A percentile compares a stretch with the other conserved stretches of the same genome.
phyloP scores from a whole-genome alignment of 2,113 vertebrate genomes.

The Ptyas mucosa region DNA sequence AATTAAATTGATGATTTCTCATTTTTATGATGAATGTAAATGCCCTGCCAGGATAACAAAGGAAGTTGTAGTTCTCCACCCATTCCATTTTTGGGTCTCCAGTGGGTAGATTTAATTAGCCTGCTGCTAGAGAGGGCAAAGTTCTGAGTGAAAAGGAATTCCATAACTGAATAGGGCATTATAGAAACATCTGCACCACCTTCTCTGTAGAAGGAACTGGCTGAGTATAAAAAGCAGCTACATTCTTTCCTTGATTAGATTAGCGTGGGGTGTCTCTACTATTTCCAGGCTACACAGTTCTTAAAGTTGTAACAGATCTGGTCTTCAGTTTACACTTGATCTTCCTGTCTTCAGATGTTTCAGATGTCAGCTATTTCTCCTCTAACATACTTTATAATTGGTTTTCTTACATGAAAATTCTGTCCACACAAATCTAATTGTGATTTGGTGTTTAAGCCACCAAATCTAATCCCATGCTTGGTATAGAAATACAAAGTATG shows the following conservation, averaged over 20 bases:
- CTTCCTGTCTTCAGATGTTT: conserved; percentile 37
- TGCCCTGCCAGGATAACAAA: not conserved
- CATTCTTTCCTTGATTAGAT: conserved; percentile 69
- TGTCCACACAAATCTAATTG: no score
- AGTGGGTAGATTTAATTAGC: conserved; percentile 34
- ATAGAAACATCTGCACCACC: conserved; percentile 62
- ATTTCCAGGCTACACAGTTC: conserved; percentile 58
- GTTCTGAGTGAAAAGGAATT: conserved; percentile 43
- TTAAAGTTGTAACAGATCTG: conserved; percentile 36
- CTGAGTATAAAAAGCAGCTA: conserved; percentile 62
- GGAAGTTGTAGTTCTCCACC: not conserved
- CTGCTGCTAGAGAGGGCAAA: conserved; percentile 34
- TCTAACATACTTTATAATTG: conserved; percentile 52
- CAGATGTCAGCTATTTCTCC: not conserved
- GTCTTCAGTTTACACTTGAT: conserved; percentile 45
- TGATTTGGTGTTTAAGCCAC: not conserved
- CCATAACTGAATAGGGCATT: conserved; percentile 48
- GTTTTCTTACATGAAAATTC: conserved; percentile 13
- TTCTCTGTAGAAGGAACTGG: conserved; percentile 53
- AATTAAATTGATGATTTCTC: not conserved
- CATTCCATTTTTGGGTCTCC: conserved; percentile 7
- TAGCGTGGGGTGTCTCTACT: conserved; percentile 48
- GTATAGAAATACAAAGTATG: not conserved
- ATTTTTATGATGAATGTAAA: not conserved
- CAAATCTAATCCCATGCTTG: not conserved